A percentile compares a stretch with the other conserved stretches of the same genome.
These are phyloP conservation scores for Leptinotarsa peninsularis DNA, from an alignment of 2,888 invertebrate species.

Conservation along the genomic window DNA sequence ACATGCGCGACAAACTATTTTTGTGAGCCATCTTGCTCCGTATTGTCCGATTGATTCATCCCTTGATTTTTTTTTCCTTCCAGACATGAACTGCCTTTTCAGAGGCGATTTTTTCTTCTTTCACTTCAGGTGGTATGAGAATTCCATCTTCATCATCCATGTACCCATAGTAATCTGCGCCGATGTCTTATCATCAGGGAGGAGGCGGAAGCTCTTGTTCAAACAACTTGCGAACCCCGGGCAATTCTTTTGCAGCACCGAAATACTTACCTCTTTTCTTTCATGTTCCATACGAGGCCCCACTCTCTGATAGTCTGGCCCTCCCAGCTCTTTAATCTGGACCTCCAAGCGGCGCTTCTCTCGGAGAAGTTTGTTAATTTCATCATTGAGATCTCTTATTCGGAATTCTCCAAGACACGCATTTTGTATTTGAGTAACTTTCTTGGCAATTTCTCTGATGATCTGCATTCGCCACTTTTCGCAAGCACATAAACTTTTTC, in stretches of 20 bases:
- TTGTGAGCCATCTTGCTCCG: conserved; percentile 71
- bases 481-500: conserved; percentile 64
- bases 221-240: conserved; percentile 96
- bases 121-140: conserved; percentile 86
- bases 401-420: conserved; percentile 99
- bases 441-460: conserved; percentile 96
- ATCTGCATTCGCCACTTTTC: conserved; percentile 76
- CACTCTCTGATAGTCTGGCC: conserved; percentile 86
- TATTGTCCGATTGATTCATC: conserved; percentile 69
- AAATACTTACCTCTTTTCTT: conserved; percentile 98
- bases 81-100: conserved; percentile 77
- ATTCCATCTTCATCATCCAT: conserved; percentile 98
- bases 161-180: conserved; percentile 99
- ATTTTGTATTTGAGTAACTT: conserved; percentile 99
- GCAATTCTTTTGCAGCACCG: conserved; percentile 97
- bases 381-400: conserved; percentile 97
- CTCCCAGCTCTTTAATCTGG: conserved; percentile 94
- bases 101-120: conserved; percentile 78
- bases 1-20: conserved; percentile 85
- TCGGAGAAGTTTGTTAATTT: conserved; percentile 96
- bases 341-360: conserved; percentile 99
- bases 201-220: conserved; percentile 94
- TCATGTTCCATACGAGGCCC: conserved; percentile 93
- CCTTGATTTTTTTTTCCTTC: conserved; percentile 74
- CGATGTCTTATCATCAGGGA: conserved; percentile 95